Evolutionary conservation across 2,888 invertebrate genomes (phyloP).

Genomic region (Drosophila dives): DNA sequence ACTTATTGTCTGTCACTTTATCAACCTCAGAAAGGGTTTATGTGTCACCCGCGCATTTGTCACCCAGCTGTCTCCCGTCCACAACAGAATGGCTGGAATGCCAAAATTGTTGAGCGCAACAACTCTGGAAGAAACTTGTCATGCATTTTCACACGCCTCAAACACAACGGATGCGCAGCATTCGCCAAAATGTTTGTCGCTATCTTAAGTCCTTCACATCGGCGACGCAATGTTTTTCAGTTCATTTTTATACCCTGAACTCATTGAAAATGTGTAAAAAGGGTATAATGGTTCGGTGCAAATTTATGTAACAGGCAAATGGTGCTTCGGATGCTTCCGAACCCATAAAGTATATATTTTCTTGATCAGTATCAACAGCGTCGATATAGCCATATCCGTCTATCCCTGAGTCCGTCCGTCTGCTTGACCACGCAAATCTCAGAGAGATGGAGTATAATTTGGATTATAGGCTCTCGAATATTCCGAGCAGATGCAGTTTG

Average conservation of each 20-base stretch:
- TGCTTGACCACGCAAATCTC: too few species aligned
- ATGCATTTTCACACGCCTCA: conserved; percentile 35
- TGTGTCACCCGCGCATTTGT: conserved; percentile 60
- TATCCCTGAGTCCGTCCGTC: too few species aligned
- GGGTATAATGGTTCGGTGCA: too few species aligned
- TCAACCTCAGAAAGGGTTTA: conserved; percentile 68
- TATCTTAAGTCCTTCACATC: conserved; percentile 48
- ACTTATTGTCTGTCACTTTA: conserved; percentile 68
- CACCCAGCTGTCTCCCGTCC: conserved; percentile 21
- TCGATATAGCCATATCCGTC: too few species aligned
- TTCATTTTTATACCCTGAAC: conserved; percentile 22
- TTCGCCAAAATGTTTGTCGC: conserved; percentile 19
- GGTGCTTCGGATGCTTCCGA: too few species aligned
- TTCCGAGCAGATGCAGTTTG: too few species aligned
- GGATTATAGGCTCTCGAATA: too few species aligned
- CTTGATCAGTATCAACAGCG: too few species aligned
- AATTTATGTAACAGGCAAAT: too few species aligned
- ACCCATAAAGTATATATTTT: too few species aligned
- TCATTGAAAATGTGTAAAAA: too few species aligned
- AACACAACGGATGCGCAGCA: conserved; percentile 8
- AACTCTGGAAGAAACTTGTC: conserved; percentile 3
- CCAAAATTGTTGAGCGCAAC: conserved; percentile 7
- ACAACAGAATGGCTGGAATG: conserved; percentile 14
- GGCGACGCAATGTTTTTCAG: conserved; percentile 34
- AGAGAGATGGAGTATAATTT: too few species aligned